Conservation (phyloP, 2,113 vertebrate genomes). For the Mesitornis unicolor region DNA sequence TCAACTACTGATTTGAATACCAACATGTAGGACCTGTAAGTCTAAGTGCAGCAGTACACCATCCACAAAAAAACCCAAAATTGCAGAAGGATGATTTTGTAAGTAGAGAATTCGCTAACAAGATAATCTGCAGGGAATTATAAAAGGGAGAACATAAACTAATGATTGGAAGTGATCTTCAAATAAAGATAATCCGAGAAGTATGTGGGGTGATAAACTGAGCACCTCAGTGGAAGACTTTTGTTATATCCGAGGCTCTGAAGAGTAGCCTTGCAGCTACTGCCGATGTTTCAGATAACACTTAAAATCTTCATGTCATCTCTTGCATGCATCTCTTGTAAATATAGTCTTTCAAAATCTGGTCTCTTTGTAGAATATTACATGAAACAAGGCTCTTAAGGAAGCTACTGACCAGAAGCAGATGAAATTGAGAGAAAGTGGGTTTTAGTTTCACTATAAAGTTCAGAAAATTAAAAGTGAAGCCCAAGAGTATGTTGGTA, state of each 20-base stretch:
- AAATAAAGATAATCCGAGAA: neutral
- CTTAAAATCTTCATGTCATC: neutral
- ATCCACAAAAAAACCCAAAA: neutral
- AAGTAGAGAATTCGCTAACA: neutral
- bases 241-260: neutral
- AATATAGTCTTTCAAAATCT: neutral
- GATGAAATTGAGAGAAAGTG: neutral
- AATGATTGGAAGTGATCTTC: neutral
- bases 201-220: fast-evolving
- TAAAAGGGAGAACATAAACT: neutral
- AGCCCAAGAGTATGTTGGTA: neutral
- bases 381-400: neutral
- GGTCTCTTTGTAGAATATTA: neutral
- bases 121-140: neutral
- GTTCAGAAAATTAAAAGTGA: neutral
- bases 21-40: neutral
- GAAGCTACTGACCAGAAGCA: neutral
- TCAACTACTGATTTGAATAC: neutral
- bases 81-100: neutral
- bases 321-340: neutral
- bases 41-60: neutral
- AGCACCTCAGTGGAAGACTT: neutral
- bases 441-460: neutral
- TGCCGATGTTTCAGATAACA: neutral
- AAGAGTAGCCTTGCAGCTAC: neutral